Conservation (phyloP, 2,797 vertebrate genomes). For the Craterocephalus amniculus region DNA sequence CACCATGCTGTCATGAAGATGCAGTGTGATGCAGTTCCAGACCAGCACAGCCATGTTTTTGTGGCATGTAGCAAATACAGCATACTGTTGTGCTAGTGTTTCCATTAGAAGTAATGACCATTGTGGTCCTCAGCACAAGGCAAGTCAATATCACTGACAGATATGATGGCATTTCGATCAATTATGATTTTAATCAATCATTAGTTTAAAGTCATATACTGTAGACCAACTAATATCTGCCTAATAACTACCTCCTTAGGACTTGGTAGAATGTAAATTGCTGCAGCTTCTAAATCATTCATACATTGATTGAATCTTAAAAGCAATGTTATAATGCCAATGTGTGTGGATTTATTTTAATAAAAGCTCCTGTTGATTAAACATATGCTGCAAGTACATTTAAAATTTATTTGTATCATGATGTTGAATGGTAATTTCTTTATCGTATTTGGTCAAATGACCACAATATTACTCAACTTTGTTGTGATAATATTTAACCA, state of each 20-base stretch:
- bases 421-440: no score
- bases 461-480: background rate
- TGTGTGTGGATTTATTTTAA: background rate
- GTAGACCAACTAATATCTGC: no score
- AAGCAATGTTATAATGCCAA: accelerated
- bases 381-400: no score
- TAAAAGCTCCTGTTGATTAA: no score
- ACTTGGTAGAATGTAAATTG: background rate
- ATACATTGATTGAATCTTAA: background rate
- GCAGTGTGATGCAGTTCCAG: slow-evolving; percentile 17
- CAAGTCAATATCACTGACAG: no score
- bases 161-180: no score
- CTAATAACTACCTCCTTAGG: no score
- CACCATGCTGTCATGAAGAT: slow-evolving; percentile 45
- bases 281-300: background rate
- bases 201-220: no score
- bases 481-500: background rate
- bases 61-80: slow-evolving; percentile 9
- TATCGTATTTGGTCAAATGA: background rate
- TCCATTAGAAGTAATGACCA: slow-evolving; percentile 20
- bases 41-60: background rate
- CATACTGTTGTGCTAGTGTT: slow-evolving; percentile 20
- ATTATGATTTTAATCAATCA: no score
- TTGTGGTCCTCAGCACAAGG: no score
- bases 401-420: no score